phyloP scores from a whole-genome alignment of 2,888 invertebrate genomes.

The Eilema depressum region DNA sequence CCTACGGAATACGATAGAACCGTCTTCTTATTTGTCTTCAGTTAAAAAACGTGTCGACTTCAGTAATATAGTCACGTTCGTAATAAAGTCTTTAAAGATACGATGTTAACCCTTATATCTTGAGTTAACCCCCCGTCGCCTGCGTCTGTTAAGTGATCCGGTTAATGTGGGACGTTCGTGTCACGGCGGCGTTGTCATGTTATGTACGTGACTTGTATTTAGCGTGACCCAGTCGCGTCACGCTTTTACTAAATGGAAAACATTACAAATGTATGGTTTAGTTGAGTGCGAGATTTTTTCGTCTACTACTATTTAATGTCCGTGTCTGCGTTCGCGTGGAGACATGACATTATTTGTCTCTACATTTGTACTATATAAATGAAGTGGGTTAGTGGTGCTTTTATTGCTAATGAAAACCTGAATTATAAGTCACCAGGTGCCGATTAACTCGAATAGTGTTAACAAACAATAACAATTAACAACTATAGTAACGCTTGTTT shows the following conservation, averaged over 20 bases:
- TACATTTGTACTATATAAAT: not conserved
- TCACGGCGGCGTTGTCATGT: slow-evolving; percentile 13
- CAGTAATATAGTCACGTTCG: not conserved
- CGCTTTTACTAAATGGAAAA: not conserved
- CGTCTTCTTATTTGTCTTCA: too few species aligned
- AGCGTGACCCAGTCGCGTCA: slow-evolving; percentile 37
- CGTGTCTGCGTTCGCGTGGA: not conserved
- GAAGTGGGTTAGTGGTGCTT: not conserved
- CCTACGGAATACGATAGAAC: too few species aligned
- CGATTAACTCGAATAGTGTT: not conserved
- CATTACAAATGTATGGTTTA: slow-evolving; percentile 16
- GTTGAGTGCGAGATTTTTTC: not conserved
- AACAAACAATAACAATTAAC: slow-evolving; percentile 6
- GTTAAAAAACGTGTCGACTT: not conserved
- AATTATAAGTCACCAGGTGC: not conserved
- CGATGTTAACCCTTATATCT: not conserved
- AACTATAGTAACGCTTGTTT: not conserved
- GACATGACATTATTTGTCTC: not conserved
- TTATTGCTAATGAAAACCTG: not conserved
- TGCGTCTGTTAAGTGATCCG: slow-evolving; percentile 24
- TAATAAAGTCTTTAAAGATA: not conserved
- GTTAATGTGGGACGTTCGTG: slow-evolving; percentile 35
- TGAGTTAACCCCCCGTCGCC: not conserved
- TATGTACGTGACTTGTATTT: slow-evolving; percentile 23
- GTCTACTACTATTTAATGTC: not conserved